Conservation (phyloP, 2,888 invertebrate genomes). For the Athripsodes cinereus region DNA sequence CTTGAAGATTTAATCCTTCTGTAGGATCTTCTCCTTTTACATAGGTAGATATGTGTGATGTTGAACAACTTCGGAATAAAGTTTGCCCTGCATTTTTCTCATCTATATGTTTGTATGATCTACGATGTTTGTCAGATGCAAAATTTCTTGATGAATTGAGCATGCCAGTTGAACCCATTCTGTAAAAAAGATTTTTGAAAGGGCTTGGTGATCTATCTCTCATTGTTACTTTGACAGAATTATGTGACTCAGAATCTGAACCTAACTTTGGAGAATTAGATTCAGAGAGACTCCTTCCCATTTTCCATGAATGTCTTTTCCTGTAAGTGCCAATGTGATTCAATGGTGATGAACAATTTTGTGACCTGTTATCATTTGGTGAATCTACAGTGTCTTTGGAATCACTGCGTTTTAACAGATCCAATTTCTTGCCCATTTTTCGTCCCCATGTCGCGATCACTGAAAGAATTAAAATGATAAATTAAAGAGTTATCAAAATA, state of each 20-base stretch:
- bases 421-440: constrained; percentile 71
- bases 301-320: constrained; percentile 53
- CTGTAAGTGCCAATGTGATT: constrained; percentile 44
- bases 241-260: constrained; percentile 38
- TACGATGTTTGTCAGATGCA: constrained; percentile 37
- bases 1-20: constrained; percentile 66
- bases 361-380: constrained; percentile 32
- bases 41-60: constrained; percentile 69
- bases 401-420: constrained; percentile 63
- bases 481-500: background rate
- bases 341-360: constrained; percentile 33
- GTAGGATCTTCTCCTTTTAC: constrained; percentile 75
- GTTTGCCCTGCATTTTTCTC: constrained; percentile 43
- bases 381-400: constrained; percentile 48
- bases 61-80: constrained; percentile 71
- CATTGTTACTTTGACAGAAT: constrained; percentile 43
- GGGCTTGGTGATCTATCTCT: constrained; percentile 58
- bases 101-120: constrained; percentile 37
- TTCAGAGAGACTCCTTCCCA: constrained; percentile 50
- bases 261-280: constrained; percentile 44
- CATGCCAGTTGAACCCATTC: constrained; percentile 74
- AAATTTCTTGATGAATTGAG: constrained; percentile 54
- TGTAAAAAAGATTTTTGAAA: constrained; percentile 65
- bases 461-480: constrained; percentile 34
- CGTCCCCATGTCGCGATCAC: constrained; percentile 71